Base-by-base conservation (phyloP, 1,140 invertebrate genomes). In the Callitettix versicolor region DNA sequence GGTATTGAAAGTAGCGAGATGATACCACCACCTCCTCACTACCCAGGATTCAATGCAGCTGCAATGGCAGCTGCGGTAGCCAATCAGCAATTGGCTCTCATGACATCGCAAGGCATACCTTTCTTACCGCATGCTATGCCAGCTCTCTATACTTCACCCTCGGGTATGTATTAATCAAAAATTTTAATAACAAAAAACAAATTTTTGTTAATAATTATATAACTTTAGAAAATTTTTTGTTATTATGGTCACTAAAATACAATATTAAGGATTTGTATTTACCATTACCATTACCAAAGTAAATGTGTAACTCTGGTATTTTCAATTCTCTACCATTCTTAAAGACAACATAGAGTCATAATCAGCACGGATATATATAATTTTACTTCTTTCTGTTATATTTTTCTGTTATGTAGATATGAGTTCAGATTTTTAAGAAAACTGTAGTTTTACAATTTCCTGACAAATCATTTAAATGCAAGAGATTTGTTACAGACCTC, bases 51-150 rank as follows among this genome's bases (percentile, higher is more conserved):
- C 15, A 63, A 63, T 38, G 60, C 55, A 40, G 66, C 65, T 3
- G 62, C 64, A 14, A 59, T 63, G 50, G 65, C 63, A 0, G 65
- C 65, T 6, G 63, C 62, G 33, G 61, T 60, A 18, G 65, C 65
- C 4, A 66, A 65, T 47, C 66, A 68, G 52, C 67, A 67, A 48
- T 62, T 69, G 42, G 66, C 66, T 18, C 60, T 69, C 53, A 68
- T 69, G 49, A 67, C 67, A 18, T 69, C 68, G 14, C 68, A 69
- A 56, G 67, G 68, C 7, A 58, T 69, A 18, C 63, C 68, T 2
- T 68, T 69, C 58, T 63, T 69, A 56, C 65, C 66, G 3, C 68
- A 63, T 48, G 63, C 62, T 12, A 68, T 69, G 53, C 66, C 67
- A 21, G 64, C 66, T 2, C 58, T 69, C 20, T 69, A 69, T 56